Conservation (phyloP, 2,888 invertebrate species). For the Lithosia quadra region DNA sequence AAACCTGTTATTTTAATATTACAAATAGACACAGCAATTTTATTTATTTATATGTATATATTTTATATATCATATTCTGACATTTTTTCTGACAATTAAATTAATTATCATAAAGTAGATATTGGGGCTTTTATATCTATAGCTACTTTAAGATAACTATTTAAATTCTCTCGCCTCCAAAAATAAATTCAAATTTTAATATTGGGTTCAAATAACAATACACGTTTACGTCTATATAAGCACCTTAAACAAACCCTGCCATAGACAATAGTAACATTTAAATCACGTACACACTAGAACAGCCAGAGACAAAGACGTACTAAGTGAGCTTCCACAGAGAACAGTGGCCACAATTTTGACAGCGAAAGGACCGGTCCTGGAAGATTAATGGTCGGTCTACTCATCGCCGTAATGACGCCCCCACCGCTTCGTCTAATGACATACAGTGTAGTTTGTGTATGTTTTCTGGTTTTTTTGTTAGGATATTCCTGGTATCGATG, state of each 20-base stretch:
- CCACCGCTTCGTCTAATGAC: conserved; percentile 83
- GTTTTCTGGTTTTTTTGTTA: conserved; percentile 12
- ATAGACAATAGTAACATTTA: conserved; percentile 25
- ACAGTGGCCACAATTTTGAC: conserved; percentile 86
- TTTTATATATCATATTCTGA: no score
- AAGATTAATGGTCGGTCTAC: conserved; percentile 85
- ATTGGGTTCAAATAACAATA: neutral
- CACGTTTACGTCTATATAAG: neutral
- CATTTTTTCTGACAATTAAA: no score
- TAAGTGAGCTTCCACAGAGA: conserved; percentile 53
- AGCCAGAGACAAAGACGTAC: conserved; percentile 59
- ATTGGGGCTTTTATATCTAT: no score
- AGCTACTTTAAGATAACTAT: no score
- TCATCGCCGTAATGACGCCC: conserved; percentile 86
- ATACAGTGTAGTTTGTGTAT: conserved; percentile 72
- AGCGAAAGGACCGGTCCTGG: conserved; percentile 79
- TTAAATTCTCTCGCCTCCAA: neutral
- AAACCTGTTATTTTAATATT: no score
- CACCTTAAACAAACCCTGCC: conserved; percentile 9
- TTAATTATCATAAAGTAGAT: no score
- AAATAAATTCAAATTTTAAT: neutral
- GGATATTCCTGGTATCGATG: neutral
- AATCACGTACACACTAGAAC: conserved; percentile 42
- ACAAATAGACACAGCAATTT: no score
- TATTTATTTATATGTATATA: no score